A percentile compares a stretch with the other conserved stretches of the same genome.
phyloP scores from a whole-genome alignment of 2,797 vertebrate species.

The Setipinna tenuifilis region DNA sequence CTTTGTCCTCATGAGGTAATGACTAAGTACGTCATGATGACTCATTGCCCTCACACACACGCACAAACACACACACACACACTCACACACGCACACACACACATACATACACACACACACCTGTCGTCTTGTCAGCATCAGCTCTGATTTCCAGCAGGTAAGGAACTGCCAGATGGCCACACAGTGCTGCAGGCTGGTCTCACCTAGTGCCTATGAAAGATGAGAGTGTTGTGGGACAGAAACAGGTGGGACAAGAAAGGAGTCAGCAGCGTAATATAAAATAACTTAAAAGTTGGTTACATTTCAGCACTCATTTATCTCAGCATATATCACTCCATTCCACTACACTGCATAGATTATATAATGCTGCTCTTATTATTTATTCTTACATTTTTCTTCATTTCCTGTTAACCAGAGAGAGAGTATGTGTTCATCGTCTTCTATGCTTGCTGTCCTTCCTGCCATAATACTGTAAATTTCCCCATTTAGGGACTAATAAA shows the following conservation, averaged over 20 bases:
- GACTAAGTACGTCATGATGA: not conserved
- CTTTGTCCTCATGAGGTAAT: not conserved
- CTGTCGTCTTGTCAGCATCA: constrained; percentile 69
- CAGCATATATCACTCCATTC: no score
- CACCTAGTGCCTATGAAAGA: constrained; percentile 63
- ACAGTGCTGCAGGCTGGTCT: constrained; percentile 68
- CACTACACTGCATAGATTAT: no score
- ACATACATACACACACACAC: constrained; percentile 54
- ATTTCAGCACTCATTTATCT: no score
- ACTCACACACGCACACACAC: not conserved
- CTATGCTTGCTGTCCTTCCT: no score
- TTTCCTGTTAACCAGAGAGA: no score
- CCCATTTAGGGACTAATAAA: no score
- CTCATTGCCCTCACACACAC: not conserved
- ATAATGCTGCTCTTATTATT: no score
- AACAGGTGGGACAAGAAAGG: not conserved
- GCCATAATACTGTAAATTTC: no score
- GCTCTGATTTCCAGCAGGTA: constrained; percentile 78
- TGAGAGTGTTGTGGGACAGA: not conserved
- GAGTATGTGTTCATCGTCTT: no score
- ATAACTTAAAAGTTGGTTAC: no score
- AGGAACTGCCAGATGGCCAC: constrained; percentile 75
- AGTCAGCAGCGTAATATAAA: not conserved
- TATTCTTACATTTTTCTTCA: no score
- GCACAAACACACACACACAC: not conserved